A percentile compares a stretch with the other conserved stretches of the same genome.
These are phyloP conservation scores for Sabatieria punctata DNA, from an alignment of 2,888 invertebrate species.

Conservation along the genomic window DNA sequence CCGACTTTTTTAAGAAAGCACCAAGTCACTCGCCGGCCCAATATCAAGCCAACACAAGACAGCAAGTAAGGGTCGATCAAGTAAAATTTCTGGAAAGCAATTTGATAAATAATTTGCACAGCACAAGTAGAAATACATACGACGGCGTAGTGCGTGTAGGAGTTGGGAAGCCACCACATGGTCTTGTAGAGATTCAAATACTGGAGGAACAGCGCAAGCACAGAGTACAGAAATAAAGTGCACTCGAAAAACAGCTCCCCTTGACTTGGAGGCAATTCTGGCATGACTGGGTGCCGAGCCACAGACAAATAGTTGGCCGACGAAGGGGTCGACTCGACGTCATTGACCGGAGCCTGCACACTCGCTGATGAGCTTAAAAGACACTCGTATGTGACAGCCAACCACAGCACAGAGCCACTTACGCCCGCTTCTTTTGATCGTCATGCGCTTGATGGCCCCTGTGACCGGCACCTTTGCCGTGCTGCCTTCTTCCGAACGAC, in stretches of 20 bases:
- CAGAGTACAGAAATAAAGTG: constrained; percentile 60
- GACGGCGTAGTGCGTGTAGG: constrained; percentile 67
- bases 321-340: too few species aligned
- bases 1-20: constrained; percentile 38
- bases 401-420: too few species aligned
- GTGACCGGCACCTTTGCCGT: too few species aligned
- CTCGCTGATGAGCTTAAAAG: too few species aligned
- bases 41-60: constrained; percentile 59
- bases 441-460: too few species aligned
- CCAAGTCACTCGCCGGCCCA: constrained; percentile 58
- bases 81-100: constrained; percentile 66
- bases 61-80: constrained; percentile 74
- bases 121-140: too few species aligned
- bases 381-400: too few species aligned
- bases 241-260: constrained; percentile 67
- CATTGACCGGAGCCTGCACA: too few species aligned
- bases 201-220: constrained; percentile 61
- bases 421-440: too few species aligned
- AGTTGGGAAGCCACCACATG: constrained; percentile 91
- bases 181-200: constrained; percentile 85
- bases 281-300: constrained; percentile 33
- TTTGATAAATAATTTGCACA: neutral
- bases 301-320: too few species aligned
- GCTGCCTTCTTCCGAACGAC: too few species aligned
- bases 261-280: constrained; percentile 47